Evolutionary conservation across 2,113 vertebrate species (phyloP), one percentile per base, ranked within the genome.

Genomic region (Mellivora capensis): DNA sequence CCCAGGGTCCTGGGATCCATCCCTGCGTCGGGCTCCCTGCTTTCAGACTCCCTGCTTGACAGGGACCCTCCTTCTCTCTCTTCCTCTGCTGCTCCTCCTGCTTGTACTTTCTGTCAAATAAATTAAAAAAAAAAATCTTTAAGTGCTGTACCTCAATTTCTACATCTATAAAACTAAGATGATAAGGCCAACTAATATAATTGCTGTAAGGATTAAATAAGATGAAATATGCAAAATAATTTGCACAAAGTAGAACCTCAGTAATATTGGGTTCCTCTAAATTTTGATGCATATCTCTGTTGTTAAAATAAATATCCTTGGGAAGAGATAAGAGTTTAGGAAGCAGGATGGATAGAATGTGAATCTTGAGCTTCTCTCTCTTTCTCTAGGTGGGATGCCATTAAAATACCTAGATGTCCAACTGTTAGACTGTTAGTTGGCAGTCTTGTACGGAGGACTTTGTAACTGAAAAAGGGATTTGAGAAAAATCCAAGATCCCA

Each of bases 401-500:
- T 13, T 67, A 47, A 67, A 84, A 77, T 54, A 34, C 27, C 52
- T 21, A 74, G 67, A 18, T 39, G 37, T 29, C 18, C 44, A 37
- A 57, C 0, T 10, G 23, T 54, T 54, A 54, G 52, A 54, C 52
- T 81, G 47, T 34, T 83, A 74, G 57, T 31, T 76, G 54, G 44
- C 64, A 69, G 25, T 47, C 71, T 64, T 37, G 74, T 39, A 34
- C 47, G 49, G 62, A 64, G 11, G 20, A 47, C 34, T 39, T 83
- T 88, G 57, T 11, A 39, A 34, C 34, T 49, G 5, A 93, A 89
- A 88, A 64, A 92, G 25, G 77, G 64, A 59, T 42, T 52, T 29
- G 49, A 93, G 69, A 90, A 93, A 76, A 96, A 76, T 83, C 49
- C 37, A 83, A 93, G 57, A 82, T 88, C 47, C 44, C 57, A 88